Conservation (phyloP, 1,140 invertebrate genomes). For the Diachasma alloeum region DNA sequence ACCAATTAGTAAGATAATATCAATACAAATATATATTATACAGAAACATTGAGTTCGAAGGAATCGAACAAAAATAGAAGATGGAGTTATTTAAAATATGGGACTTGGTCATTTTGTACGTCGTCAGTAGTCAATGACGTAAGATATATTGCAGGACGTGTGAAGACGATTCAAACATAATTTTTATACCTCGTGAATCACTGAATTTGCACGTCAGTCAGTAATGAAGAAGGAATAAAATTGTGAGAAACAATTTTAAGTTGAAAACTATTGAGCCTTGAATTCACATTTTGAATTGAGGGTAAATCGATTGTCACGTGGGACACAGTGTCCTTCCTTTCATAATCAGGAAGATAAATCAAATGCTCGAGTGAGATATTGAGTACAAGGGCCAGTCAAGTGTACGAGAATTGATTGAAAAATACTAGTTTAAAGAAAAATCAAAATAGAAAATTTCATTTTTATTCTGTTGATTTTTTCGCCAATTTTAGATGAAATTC, state of each 20-base stretch:
- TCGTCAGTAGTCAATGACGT: neutral
- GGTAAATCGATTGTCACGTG: too few species aligned
- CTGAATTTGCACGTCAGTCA: neutral
- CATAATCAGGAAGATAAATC: neutral
- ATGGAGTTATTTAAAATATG: neutral
- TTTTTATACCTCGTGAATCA: conserved; percentile 9
- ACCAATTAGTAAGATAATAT: neutral
- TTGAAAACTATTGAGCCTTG: neutral
- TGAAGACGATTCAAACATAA: conserved; percentile 2
- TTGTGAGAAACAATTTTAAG: neutral
- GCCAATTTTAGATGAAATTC: neutral
- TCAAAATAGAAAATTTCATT: neutral
- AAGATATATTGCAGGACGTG: neutral
- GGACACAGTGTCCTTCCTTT: too few species aligned
- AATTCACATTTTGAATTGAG: too few species aligned
- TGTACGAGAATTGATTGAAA: neutral
- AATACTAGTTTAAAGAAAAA: neutral
- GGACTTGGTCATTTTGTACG: neutral
- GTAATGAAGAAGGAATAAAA: neutral
- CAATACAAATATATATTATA: neutral
- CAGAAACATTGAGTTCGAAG: neutral
- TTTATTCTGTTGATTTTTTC: neutral
- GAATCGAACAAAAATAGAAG: neutral
- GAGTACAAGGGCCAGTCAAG: conserved; percentile 1
- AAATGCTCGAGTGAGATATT: neutral